Evolutionary conservation across 2,888 invertebrate genomes (phyloP).

Genomic region (Physocephala rufipes): DNA sequence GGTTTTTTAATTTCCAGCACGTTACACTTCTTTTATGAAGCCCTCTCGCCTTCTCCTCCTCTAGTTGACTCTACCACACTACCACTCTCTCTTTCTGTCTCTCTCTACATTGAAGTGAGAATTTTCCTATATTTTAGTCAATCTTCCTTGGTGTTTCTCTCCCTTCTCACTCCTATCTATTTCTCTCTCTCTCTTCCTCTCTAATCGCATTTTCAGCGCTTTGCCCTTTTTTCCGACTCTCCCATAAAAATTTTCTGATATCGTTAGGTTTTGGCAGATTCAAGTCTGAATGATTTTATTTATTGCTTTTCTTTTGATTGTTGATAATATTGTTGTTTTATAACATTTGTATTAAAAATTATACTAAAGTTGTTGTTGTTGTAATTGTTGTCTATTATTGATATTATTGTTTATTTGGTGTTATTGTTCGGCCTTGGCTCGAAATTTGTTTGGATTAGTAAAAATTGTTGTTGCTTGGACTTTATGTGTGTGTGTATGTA

Average conservation of each 20-base stretch:
- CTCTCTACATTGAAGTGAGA: no score
- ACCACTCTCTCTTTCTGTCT: not conserved
- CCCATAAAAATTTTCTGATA: not conserved
- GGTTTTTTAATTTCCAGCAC: no score
- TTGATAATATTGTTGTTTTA: not conserved
- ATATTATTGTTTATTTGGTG: conserved; percentile 5
- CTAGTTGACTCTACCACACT: not conserved
- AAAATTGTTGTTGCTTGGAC: not conserved
- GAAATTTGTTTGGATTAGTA: conserved; percentile 20
- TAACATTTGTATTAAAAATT: not conserved
- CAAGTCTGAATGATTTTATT: not conserved
- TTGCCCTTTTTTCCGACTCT: not conserved
- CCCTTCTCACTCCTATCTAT: not conserved
- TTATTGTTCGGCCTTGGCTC: conserved; percentile 10
- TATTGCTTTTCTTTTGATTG: not conserved
- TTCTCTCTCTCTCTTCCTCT: not conserved
- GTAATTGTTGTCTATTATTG: not conserved
- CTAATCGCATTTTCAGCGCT: not conserved
- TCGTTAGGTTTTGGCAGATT: no score
- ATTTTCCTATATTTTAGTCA: not conserved
- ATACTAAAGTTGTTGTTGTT: conserved; percentile 10
- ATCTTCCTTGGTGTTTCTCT: not conserved
- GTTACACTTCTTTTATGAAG: no score
- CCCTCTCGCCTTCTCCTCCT: no score
- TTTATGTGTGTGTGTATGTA: not conserved